Evolutionary conservation across 2,888 invertebrate genomes (phyloP).

Genomic region (Venustoraphidia nigricollis): DNA sequence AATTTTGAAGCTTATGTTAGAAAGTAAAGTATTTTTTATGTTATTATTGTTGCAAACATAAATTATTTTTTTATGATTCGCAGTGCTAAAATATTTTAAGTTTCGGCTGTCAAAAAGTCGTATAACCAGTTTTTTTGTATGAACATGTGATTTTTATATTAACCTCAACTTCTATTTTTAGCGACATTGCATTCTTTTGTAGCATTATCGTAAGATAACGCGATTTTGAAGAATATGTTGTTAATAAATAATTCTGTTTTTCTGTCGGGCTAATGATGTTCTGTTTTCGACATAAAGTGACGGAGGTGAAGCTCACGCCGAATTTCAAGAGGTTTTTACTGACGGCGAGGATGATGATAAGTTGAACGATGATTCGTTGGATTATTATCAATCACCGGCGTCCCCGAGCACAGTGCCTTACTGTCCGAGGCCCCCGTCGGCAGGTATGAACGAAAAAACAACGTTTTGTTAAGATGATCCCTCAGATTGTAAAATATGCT

Average conservation of each 20-base stretch:
- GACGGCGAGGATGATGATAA: conserved; percentile 22
- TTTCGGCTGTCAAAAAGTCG: no score
- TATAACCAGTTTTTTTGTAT: no score
- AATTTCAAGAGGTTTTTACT: conserved; percentile 43
- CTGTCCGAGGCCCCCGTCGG: conserved; percentile 57
- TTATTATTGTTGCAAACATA: conserved; percentile 1
- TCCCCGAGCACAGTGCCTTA: conserved; percentile 63
- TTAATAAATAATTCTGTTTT: no score
- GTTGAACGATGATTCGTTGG: conserved; percentile 27
- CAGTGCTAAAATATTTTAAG: not conserved
- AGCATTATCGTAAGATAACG: no score
- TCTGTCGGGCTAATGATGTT: conserved; percentile 28
- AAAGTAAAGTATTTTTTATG: conserved; percentile 6
- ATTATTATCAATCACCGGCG: conserved; percentile 45
- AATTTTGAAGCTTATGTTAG: conserved; percentile 2
- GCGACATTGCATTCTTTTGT: no score
- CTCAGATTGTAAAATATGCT: no score
- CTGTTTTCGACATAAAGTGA: conserved; percentile 35
- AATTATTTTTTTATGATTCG: conserved; percentile 6
- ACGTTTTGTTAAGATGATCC: not conserved
- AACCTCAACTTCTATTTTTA: no score
- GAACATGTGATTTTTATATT: no score
- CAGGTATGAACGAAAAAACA: conserved; percentile 33
- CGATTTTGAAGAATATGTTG: no score
- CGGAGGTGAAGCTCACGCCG: conserved; percentile 44